Conservation (phyloP, 2,888 invertebrate genomes). For the Diaperis boleti region DNA sequence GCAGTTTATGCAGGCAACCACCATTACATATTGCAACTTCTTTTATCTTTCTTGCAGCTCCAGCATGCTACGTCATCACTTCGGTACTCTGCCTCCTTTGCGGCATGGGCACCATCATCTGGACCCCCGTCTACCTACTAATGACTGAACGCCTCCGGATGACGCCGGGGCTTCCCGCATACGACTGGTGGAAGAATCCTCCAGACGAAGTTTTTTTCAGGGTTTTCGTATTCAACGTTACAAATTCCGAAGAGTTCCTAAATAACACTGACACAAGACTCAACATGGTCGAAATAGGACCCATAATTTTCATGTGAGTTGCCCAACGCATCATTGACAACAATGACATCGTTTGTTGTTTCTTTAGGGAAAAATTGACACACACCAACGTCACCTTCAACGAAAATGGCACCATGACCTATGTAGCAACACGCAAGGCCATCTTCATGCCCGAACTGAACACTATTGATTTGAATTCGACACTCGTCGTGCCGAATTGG, state of each 20-base stretch:
- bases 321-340: neutral
- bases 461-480: slow-evolving; percentile 70
- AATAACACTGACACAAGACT: slow-evolving; percentile 75
- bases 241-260: slow-evolving; percentile 80
- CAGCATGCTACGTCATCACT: slow-evolving; percentile 5
- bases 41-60: slow-evolving; percentile 10
- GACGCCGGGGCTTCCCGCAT: slow-evolving; percentile 76
- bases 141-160: slow-evolving; percentile 73
- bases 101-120: slow-evolving; percentile 69
- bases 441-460: slow-evolving; percentile 74
- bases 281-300: slow-evolving; percentile 80
- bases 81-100: slow-evolving; percentile 54
- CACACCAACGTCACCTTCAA: slow-evolving; percentile 72
- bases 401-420: slow-evolving; percentile 73
- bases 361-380: slow-evolving; percentile 71
- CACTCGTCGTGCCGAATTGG: slow-evolving; percentile 73
- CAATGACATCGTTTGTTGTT: neutral
- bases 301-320: slow-evolving; percentile 80
- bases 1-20: too few species aligned
- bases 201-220: slow-evolving; percentile 77
- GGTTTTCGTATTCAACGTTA: slow-evolving; percentile 83
- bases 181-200: slow-evolving; percentile 76
- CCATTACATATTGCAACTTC: too few species aligned
- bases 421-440: slow-evolving; percentile 71
- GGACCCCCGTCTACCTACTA: slow-evolving; percentile 71